A percentile compares a stretch with the other conserved stretches of the same genome.
Conservation (phyloP, 2,797 vertebrate species). For the Percopsis omiscomaycus region DNA sequence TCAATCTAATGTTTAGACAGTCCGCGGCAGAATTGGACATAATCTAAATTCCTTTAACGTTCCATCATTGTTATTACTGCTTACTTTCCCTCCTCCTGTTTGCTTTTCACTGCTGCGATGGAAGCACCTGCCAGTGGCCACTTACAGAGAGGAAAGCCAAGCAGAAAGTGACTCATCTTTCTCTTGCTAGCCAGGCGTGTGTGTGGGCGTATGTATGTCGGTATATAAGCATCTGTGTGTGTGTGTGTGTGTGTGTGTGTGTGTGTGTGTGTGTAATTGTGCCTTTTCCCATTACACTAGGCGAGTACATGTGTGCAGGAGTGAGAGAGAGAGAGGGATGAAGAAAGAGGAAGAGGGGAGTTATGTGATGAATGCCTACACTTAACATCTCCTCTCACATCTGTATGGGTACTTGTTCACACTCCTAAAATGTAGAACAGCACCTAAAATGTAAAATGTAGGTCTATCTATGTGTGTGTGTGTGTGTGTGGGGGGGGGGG, state of each 20-base stretch:
- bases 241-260: conserved; percentile 9
- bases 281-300: not conserved
- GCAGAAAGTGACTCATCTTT: conserved; percentile 61
- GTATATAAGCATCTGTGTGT: conserved; percentile 4
- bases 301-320: not conserved
- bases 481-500: conserved; percentile 10
- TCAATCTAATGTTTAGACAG: conserved; percentile 56
- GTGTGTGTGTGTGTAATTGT: conserved; percentile 1
- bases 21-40: conserved; percentile 35
- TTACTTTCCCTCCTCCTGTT: conserved; percentile 48
- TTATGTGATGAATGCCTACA: conserved; percentile 51
- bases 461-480: conserved; percentile 11
- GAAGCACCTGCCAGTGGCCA: conserved; percentile 68
- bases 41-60: conserved; percentile 55
- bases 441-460: conserved; percentile 49
- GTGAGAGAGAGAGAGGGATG: conserved; percentile 6
- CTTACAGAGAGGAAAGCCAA: conserved; percentile 57
- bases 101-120: conserved; percentile 40
- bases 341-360: conserved; percentile 10
- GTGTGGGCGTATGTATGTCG: conserved; percentile 17
- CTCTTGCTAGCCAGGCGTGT: conserved; percentile 48
- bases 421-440: conserved; percentile 56
- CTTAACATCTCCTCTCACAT: conserved; percentile 59
- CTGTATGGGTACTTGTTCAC: conserved; percentile 58
- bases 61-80: conserved; percentile 43